Evolutionary conservation across 2,888 invertebrate genomes (phyloP).

Genomic region (Lymantria dispar): DNA sequence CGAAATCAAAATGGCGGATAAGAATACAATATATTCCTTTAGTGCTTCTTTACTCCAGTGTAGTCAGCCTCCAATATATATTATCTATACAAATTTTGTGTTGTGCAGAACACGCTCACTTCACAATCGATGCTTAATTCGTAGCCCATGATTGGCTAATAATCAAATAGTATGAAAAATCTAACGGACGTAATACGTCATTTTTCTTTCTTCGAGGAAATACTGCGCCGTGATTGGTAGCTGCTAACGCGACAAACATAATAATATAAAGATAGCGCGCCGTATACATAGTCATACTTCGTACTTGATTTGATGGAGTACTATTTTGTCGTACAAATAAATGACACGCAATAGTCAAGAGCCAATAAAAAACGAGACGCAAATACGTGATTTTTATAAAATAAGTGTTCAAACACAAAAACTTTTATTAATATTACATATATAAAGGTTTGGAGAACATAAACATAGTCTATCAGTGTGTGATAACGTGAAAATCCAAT

Average conservation of each 20-base stretch:
- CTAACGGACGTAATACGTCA: slow-evolving; percentile 24
- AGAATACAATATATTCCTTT: too few relatives aligned
- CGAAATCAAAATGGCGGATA: too few relatives aligned
- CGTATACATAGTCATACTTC: slow-evolving; percentile 20
- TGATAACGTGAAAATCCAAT: slow-evolving; percentile 52
- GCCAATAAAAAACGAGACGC: slow-evolving; percentile 78
- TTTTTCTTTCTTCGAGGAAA: slow-evolving; percentile 18
- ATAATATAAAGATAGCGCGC: neutral
- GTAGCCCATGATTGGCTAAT: slow-evolving; percentile 30
- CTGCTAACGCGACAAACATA: slow-evolving; percentile 5
- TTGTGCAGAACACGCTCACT: slow-evolving; percentile 13
- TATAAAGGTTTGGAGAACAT: slow-evolving; percentile 42
- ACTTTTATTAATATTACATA: slow-evolving; percentile 55
- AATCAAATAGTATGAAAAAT: slow-evolving; percentile 18
- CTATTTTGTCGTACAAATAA: slow-evolving; percentile 75
- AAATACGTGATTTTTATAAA: slow-evolving; percentile 71
- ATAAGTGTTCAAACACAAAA: slow-evolving; percentile 58
- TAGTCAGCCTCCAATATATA: too few relatives aligned
- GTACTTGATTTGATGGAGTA: slow-evolving; percentile 11
- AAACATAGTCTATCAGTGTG: slow-evolving; percentile 47
- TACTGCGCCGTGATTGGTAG: slow-evolving; percentile 32
- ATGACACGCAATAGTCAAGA: slow-evolving; percentile 79
- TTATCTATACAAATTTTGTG: too few relatives aligned
- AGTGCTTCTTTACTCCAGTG: too few relatives aligned
- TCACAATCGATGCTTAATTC: slow-evolving; percentile 27